phyloP scores from a whole-genome alignment of 2,888 invertebrate genomes.

The Mimas tiliae region DNA sequence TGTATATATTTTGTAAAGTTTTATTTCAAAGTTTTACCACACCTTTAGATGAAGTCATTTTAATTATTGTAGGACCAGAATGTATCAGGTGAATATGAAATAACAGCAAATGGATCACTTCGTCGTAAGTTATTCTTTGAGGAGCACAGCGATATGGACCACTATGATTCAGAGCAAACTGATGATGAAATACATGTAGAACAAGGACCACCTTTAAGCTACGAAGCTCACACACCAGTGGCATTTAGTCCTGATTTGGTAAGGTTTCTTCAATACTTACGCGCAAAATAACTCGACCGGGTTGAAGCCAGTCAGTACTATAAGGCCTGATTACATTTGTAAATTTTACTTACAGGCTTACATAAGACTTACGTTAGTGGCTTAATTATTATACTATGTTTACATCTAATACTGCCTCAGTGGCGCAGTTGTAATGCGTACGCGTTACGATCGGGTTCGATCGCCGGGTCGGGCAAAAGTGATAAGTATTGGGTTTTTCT shows the following conservation, averaged over 20 bases:
- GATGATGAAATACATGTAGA: constrained; percentile 68
- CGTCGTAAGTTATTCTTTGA: constrained; percentile 74
- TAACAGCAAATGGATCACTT: constrained; percentile 77
- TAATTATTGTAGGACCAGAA: constrained; percentile 63
- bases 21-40: too few relatives aligned
- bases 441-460: too few relatives aligned
- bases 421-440: too few relatives aligned
- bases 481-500: too few relatives aligned
- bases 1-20: too few relatives aligned
- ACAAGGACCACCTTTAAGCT: constrained; percentile 61
- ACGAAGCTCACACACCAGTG: constrained; percentile 67
- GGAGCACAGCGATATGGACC: constrained; percentile 74
- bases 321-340: too few relatives aligned
- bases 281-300: not conserved
- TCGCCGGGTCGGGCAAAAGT: too few relatives aligned
- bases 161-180: constrained; percentile 75
- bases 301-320: too few relatives aligned
- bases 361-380: too few relatives aligned
- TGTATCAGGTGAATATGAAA: constrained; percentile 72
- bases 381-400: too few relatives aligned
- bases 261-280: constrained; percentile 41
- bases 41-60: not conserved
- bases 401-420: too few relatives aligned
- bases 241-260: constrained; percentile 76
- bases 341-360: too few relatives aligned